A percentile compares a stretch with the other conserved stretches of the same genome.
These are phyloP conservation scores for Enteromius thamalakanensis DNA, from an alignment of 2,797 vertebrate species.

Conservation along the genomic window DNA sequence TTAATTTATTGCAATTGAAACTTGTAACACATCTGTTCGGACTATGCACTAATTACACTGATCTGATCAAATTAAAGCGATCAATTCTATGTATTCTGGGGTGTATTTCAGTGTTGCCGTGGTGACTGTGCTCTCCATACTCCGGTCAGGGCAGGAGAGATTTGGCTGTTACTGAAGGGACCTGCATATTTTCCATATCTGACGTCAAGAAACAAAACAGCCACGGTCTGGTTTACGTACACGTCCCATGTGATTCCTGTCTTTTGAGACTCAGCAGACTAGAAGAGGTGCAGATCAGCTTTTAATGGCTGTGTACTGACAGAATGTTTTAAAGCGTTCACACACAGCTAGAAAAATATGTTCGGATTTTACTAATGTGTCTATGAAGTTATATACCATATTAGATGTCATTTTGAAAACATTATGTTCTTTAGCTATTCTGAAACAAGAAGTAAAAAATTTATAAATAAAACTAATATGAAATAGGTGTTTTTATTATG, in stretches of 20 bases:
- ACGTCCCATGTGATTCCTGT: background rate
- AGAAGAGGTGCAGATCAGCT: background rate
- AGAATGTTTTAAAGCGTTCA: background rate
- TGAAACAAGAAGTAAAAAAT: too few species aligned
- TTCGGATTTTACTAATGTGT: background rate
- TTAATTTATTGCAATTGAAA: background rate
- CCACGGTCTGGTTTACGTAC: background rate
- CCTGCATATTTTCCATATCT: constrained; percentile 42
- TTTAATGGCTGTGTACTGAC: background rate
- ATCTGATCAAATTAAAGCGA: constrained; percentile 20
- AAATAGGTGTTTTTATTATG: too few species aligned
- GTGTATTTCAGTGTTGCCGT: constrained; percentile 33
- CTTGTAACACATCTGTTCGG: background rate
- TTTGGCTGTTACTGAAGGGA: constrained; percentile 37
- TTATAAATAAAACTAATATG: too few species aligned
- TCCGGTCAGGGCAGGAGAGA: constrained; percentile 18
- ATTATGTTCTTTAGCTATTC: too few species aligned
- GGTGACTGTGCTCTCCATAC: constrained; percentile 25
- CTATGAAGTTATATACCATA: background rate
- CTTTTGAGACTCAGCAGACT: background rate
- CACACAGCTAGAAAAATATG: background rate
- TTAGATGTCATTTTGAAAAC: background rate
- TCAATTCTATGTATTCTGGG: background rate
- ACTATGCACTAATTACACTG: constrained; percentile 24
- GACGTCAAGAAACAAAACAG: constrained; percentile 36